Percentiles rank a stretch among this genome's conserved stretches.
phyloP scores from a whole-genome alignment of 2,113 vertebrate species.

The Geococcyx californianus region DNA sequence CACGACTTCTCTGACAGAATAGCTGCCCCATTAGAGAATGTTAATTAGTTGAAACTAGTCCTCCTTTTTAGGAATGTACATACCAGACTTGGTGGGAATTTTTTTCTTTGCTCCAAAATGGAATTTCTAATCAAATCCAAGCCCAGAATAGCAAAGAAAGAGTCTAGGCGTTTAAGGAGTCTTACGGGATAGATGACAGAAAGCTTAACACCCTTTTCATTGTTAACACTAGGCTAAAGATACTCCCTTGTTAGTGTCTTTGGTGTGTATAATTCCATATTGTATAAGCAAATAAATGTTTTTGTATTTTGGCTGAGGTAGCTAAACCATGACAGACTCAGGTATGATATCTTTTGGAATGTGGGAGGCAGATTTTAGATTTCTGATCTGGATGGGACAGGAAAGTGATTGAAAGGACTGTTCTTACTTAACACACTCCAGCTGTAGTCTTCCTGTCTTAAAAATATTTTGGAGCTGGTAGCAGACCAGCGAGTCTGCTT shows the following conservation, averaged over 20 bases:
- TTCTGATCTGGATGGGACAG: neutral
- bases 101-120: neutral
- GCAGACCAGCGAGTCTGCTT: neutral
- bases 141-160: neutral
- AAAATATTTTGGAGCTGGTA: neutral
- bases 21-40: neutral
- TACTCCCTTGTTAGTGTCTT: neutral
- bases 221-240: neutral
- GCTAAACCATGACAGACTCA: neutral
- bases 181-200: neutral
- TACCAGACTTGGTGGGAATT: constrained; percentile 8
- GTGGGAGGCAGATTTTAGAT: neutral
- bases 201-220: neutral
- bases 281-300: neutral
- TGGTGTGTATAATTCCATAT: neutral
- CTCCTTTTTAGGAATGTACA: constrained; percentile 41
- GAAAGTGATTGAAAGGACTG: neutral
- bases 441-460: neutral
- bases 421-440: neutral
- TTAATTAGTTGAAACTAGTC: constrained; percentile 3
- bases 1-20: neutral
- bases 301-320: neutral
- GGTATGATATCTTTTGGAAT: neutral
- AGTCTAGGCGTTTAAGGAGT: neutral
- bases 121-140: constrained; percentile 36